Evolutionary conservation across 2,888 invertebrate genomes (phyloP).

Genomic region (Nezara viridula): DNA sequence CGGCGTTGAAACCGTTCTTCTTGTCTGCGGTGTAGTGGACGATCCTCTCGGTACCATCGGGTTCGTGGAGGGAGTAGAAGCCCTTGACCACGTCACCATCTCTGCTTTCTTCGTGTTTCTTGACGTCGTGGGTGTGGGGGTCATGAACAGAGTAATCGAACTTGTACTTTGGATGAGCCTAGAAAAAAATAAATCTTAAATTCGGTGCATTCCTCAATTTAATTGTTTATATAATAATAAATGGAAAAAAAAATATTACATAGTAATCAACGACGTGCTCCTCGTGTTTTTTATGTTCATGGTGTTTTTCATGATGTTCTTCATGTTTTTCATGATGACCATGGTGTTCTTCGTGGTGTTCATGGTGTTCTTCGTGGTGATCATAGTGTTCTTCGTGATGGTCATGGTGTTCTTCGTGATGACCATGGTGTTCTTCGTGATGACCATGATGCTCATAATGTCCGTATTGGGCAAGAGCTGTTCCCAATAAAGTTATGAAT

Average conservation of each 20-base stretch:
- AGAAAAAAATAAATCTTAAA: background rate
- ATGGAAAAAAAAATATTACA: background rate
- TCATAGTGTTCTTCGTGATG: slow-evolving; percentile 55
- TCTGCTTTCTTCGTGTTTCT: slow-evolving; percentile 35
- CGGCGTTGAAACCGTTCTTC: slow-evolving; percentile 66
- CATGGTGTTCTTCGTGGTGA: slow-evolving; percentile 60
- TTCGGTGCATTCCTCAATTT: no score
- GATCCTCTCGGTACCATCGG: slow-evolving; percentile 64
- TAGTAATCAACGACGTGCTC: slow-evolving; percentile 46
- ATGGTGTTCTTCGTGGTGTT: slow-evolving; percentile 45
- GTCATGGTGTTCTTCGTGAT: slow-evolving; percentile 54
- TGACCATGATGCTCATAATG: slow-evolving; percentile 54
- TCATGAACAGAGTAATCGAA: slow-evolving; percentile 47
- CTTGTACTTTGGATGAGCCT: slow-evolving; percentile 46
- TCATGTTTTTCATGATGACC: slow-evolving; percentile 15
- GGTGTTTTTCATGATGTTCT: slow-evolving; percentile 12
- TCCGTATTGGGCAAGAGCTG: slow-evolving; percentile 62
- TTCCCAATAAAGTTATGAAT: slow-evolving; percentile 55
- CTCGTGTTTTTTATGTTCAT: slow-evolving; percentile 46
- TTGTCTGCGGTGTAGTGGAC: slow-evolving; percentile 66
- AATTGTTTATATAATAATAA: no score
- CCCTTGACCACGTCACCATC: slow-evolving; percentile 55
- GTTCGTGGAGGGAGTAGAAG: slow-evolving; percentile 68
- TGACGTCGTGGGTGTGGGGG: slow-evolving; percentile 26
- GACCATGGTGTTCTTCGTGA: slow-evolving; percentile 57